Base-by-base conservation (phyloP, 2,113 vertebrate species). In the Gymnarchus niloticus region DNA sequence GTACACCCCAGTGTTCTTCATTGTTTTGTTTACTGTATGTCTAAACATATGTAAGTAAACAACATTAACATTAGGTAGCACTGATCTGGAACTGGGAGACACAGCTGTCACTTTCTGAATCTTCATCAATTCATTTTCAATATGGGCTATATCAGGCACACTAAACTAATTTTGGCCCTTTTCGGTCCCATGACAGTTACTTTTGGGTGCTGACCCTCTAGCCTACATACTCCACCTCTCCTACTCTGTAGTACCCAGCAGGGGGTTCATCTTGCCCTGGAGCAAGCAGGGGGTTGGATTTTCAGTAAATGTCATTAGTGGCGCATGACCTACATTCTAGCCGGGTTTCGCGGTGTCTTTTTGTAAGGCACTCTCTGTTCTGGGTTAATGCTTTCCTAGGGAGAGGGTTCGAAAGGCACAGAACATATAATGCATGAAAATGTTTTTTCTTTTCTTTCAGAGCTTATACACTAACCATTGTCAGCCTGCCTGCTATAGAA, bases 241-340 rank as follows among this genome's bases (percentile, higher is more conserved):
- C 56, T 49, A 37, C 65, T 54, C 61, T 51, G n/a, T 52, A 3
- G 25, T 37, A 7, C 51, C 65, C 84, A n/a, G 84, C 49, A 56
- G 84, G 73, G 69, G 23, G 52, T 57, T 77, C 10, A 28, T 57
- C 52, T 83, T 54, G n/a, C 25, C 80, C 61, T 3, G 61, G 48
- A 33, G 59, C 37, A 56, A 54, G 51, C 28, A 19, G 52, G 28
- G 59, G 52, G 28, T 48, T 85, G 52, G 37, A 77, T 37, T 77
- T 85, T 76, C 2, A 41, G 49, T 77, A 51, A 65, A 77, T 77
- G 33, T 78, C 65, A 56, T 77, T 85, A 52, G 49, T 85, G 73
- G 73, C 23, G 73, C 52, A n/a, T 51, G 61, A 78, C 84, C 84
- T 69, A 56, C 65, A 76, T 80, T 28, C 52, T 49, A 57, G 51